Base-by-base conservation (phyloP, 2,797 vertebrate genomes). In the Dendrocincla tyrannina region DNA sequence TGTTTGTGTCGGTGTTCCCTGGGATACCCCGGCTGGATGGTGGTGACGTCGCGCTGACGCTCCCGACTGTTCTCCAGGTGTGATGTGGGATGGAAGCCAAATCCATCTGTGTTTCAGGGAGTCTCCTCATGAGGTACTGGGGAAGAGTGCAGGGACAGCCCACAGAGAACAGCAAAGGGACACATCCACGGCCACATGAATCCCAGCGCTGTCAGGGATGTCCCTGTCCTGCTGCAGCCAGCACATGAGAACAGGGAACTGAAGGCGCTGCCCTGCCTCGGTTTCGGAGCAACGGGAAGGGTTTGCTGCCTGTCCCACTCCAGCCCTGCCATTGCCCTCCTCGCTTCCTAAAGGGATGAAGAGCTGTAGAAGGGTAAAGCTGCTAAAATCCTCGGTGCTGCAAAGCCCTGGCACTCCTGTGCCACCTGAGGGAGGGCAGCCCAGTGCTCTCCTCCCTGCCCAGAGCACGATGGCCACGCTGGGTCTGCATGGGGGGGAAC, bases 301-400 rank as follows among this genome's bases (percentile, higher is more conserved):
- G 17, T 8, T 68, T 82, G 13, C 30, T 63, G 70, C 44, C 37
- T 6, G 30, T 13, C 59, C 83, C 18, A 11, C 70, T 6, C 11
- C 77, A 24, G 46, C 33, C 30, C 80, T 14, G 6, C 55, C 17
- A 1, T 25, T 66, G 6, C 74, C 35, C 33, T 58, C 41, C 1
- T 30, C 0, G 0, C 50, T 27, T 17, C n/a, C 30, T 3, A 4
- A 15, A n/a, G n/a, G 5, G 41, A 2, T 0, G 4, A 27, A 32
- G 74, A 62, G 63, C 49, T 56, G 58, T 3, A 17, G 35, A 4
- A 66, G 28, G 47, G 28, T 5, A 25, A 63, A 56, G 39, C 17
- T 15, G 64, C 4, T 5, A 49, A 16, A 79, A 81, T 42, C 9
- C 16, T 70, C 3, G 13, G 22, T 8, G 47, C 63, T 79, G 68